A percentile compares a stretch with the other conserved stretches of the same genome.
Conservation (phyloP, 2,888 invertebrate species). For the Keiferia lycopersicella region DNA sequence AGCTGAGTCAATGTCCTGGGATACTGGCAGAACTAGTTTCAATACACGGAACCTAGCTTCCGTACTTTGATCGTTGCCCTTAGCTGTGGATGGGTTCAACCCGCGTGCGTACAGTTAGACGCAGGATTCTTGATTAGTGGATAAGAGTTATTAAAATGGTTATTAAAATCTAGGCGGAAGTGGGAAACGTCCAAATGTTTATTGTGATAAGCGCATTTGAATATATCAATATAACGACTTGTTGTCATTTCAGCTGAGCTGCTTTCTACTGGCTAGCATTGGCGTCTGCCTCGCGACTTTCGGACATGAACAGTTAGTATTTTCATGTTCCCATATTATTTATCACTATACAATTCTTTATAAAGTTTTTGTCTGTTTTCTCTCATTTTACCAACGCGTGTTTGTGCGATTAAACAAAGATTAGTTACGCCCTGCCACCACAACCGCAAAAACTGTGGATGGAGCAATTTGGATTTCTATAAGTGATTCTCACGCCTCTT, state of each 20-base stretch:
- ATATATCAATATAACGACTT: constrained; percentile 31
- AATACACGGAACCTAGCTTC: too few species aligned
- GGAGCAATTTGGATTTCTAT: constrained; percentile 71
- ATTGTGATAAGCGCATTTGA: not conserved
- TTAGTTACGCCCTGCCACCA: constrained; percentile 43
- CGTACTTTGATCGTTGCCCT: too few species aligned
- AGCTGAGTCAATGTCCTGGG: too few species aligned
- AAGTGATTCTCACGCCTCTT: constrained; percentile 71
- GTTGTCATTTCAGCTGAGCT: constrained; percentile 73
- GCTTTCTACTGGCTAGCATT: constrained; percentile 70
- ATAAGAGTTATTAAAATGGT: too few species aligned
- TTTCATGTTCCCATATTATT: constrained; percentile 41
- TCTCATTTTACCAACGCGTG: constrained; percentile 32
- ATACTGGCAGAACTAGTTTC: too few species aligned
- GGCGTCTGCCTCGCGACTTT: constrained; percentile 76
- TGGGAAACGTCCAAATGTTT: not conserved
- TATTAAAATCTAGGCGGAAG: too few species aligned
- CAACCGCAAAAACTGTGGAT: constrained; percentile 65
- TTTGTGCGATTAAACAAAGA: constrained; percentile 38
- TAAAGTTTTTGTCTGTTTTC: constrained; percentile 33
- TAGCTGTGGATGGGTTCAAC: too few species aligned
- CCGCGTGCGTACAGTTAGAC: too few species aligned
- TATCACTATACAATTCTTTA: constrained; percentile 32
- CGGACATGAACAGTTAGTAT: constrained; percentile 79
- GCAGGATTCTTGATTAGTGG: too few species aligned